Evolutionary conservation across 2,113 vertebrate genomes (phyloP).

Genomic region (Neolamprologus tretocephalus): DNA sequence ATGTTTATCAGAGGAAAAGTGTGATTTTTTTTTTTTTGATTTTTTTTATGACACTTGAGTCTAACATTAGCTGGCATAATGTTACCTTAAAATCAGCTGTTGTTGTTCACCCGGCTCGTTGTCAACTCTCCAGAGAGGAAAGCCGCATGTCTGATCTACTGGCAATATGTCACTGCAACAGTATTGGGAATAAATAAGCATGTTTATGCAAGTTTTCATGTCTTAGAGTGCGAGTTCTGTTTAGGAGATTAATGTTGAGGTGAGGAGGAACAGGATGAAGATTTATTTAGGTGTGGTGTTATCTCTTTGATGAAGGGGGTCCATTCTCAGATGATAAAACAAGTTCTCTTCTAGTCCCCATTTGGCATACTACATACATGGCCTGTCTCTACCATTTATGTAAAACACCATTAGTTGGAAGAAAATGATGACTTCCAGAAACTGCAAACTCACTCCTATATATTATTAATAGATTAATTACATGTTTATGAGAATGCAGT

Average conservation of each 20-base stretch:
- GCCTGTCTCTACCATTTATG: not conserved
- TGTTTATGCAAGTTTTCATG: not conserved
- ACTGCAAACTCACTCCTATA: not conserved
- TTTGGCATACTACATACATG: not conserved
- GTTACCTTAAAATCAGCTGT: not conserved
- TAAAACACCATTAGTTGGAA: not conserved
- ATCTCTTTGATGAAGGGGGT: not conserved
- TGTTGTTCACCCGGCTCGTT: not conserved
- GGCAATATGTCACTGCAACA: not conserved
- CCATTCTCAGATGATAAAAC: not conserved
- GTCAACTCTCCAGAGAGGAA: not conserved
- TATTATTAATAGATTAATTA: not conserved
- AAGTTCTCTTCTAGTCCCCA: not conserved
- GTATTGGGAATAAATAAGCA: not conserved
- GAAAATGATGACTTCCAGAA: not conserved
- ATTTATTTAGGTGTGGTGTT: not conserved
- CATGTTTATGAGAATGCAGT: not conserved
- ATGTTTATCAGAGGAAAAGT: not conserved
- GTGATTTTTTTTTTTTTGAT: not conserved
- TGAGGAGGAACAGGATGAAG: not conserved
- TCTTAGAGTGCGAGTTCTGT: not conserved
- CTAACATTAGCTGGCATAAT: not conserved
- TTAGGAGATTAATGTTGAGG: not conserved
- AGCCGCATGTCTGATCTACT: not conserved
- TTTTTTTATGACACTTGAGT: not conserved